Conservation (phyloP, 2,113 vertebrate species). For the Melanostigma gelatinosum region DNA sequence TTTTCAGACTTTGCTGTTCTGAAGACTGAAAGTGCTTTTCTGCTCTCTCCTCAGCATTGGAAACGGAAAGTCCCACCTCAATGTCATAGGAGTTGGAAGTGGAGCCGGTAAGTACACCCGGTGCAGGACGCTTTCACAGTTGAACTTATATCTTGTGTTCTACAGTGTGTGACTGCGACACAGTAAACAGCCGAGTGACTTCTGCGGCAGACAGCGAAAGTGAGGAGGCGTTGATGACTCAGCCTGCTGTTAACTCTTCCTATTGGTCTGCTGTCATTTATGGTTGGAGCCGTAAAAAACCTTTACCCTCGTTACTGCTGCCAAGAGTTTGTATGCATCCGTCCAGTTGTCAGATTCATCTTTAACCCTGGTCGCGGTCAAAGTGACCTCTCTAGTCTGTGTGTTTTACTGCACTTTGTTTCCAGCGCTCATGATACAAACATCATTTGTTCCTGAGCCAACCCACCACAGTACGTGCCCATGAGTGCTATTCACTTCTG, state of each 20-base stretch:
- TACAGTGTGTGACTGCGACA: slow-evolving; percentile 16
- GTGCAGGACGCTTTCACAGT: slow-evolving; percentile 19
- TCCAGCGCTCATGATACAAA: background rate
- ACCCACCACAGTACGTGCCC: slow-evolving; percentile 8
- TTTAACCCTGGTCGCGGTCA: slow-evolving; percentile 25
- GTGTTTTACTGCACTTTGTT: slow-evolving; percentile 37
- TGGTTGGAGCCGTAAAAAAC: slow-evolving; percentile 19
- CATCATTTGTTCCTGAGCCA: slow-evolving; percentile 27
- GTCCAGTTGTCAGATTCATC: slow-evolving; percentile 39
- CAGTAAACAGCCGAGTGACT: slow-evolving; percentile 31
- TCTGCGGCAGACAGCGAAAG: slow-evolving; percentile 35
- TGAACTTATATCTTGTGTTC: slow-evolving; percentile 28
- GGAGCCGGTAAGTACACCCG: slow-evolving; percentile 83
- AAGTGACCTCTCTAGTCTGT: slow-evolving; percentile 2
- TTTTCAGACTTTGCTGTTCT: slow-evolving; percentile 33
- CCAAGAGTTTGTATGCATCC: slow-evolving; percentile 27
- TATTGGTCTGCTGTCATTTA: slow-evolving; percentile 33
- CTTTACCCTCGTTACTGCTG: slow-evolving; percentile 16
- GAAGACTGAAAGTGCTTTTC: slow-evolving; percentile 17
- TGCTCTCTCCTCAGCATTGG: slow-evolving; percentile 80
- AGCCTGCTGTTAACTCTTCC: slow-evolving; percentile 5
- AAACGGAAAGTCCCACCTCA: slow-evolving; percentile 80
- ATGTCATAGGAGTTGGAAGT: slow-evolving; percentile 88
- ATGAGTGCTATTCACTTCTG: slow-evolving; percentile 39
- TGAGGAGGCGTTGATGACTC: slow-evolving; percentile 27